Percentiles rank a stretch among this genome's conserved stretches.
These are phyloP conservation scores for Corythornis madagascariensis DNA, from an alignment of 2,113 vertebrate genomes.

Conservation along the genomic window DNA sequence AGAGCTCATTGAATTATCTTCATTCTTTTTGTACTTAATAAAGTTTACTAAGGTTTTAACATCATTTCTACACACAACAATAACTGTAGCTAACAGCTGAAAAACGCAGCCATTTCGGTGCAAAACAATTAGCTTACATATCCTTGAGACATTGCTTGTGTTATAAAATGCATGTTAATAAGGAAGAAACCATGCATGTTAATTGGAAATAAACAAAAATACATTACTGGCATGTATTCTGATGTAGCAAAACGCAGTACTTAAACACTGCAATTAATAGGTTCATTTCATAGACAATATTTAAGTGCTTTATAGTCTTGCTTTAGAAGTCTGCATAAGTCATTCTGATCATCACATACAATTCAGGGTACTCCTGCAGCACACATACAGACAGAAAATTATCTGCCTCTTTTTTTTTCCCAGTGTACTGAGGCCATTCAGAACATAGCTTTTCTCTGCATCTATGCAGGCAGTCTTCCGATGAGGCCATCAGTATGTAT, in stretches of 20 bases:
- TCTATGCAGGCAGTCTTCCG: neutral
- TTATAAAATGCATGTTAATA: conserved; percentile 25
- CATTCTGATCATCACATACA: neutral
- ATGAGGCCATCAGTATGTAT: neutral
- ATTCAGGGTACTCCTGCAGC: neutral
- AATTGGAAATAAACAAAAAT: conserved; percentile 6
- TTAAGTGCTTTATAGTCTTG: neutral
- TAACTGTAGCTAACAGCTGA: conserved; percentile 47
- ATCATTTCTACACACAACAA: neutral
- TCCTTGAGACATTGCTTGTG: neutral
- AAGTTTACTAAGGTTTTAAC: conserved; percentile 59
- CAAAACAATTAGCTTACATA: conserved; percentile 7
- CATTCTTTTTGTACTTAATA: conserved; percentile 47
- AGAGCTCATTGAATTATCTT: conserved; percentile 12
- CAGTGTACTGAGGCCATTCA: neutral
- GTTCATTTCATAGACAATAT: neutral
- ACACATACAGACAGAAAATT: neutral
- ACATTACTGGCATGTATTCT: neutral
- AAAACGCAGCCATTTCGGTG: neutral
- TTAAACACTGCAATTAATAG: neutral
- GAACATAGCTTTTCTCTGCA: neutral
- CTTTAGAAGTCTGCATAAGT: neutral
- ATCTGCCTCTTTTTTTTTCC: neutral
- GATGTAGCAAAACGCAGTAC: neutral
- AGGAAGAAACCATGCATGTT: conserved; percentile 9